These are phyloP conservation scores for Helicorthomorpha holstii DNA, from an alignment of 1,140 invertebrate genomes.

Conservation along the genomic window DNA sequence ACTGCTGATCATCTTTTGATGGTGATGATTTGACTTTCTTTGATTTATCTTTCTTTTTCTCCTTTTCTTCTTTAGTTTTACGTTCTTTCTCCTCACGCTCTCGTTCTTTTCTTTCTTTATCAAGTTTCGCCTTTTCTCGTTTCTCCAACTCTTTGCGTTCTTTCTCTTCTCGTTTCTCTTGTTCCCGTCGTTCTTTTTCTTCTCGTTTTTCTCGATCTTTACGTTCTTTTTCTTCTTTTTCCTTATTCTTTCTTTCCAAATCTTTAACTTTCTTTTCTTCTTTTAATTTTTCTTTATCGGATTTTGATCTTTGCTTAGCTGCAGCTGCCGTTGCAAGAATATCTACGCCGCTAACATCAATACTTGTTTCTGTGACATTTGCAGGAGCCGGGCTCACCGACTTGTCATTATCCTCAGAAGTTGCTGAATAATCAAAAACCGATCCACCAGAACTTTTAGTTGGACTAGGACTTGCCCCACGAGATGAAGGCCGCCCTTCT, in stretches of 20 bases:
- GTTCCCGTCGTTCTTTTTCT: conserved; percentile 11
- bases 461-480: background rate
- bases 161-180: conserved; percentile 1
- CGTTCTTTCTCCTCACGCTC: conserved; percentile 2
- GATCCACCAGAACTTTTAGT: background rate
- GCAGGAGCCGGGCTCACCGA: conserved; percentile 2
- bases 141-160: conserved; percentile 3
- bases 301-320: conserved; percentile 9
- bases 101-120: conserved; percentile 7
- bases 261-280: conserved; percentile 7
- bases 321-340: background rate
- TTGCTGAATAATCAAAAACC: background rate
- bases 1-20: no score
- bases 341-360: conserved; percentile 1
- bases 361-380: background rate
- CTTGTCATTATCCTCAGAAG: background rate
- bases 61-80: conserved; percentile 13
- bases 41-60: conserved; percentile 18
- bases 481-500: background rate
- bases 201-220: conserved; percentile 13
- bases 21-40: conserved; percentile 37
- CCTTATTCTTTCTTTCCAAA: background rate
- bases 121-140: conserved; percentile 9
- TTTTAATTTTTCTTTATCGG: conserved; percentile 5
- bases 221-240: conserved; percentile 15